Evolutionary conservation across 2,113 vertebrate species (phyloP).

Genomic region (Leptodactylus fuscus): DNA sequence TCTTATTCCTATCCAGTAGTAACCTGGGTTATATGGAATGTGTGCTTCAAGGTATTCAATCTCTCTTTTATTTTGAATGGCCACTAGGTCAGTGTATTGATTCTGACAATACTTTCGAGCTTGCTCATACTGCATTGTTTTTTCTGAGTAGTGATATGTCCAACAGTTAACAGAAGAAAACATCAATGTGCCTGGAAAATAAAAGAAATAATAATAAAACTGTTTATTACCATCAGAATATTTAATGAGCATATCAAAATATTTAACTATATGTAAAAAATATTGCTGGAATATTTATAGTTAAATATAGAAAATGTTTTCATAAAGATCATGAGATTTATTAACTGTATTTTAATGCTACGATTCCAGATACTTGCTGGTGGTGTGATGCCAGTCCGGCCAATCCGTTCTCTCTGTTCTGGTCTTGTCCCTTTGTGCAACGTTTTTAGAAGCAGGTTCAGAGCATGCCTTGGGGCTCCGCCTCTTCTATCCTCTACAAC

Average conservation of each 20-base stretch:
- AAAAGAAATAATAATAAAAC: background rate
- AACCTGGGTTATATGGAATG: conserved; percentile 67
- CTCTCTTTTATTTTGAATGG: conserved; percentile 91
- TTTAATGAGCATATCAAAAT: background rate
- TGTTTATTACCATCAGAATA: background rate
- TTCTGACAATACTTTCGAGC: conserved; percentile 80
- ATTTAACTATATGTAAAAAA: too few species aligned
- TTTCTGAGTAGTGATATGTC: conserved; percentile 77
- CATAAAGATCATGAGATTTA: too few species aligned
- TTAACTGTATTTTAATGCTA: too few species aligned
- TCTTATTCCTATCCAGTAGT: conserved; percentile 96
- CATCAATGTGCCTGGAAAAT: conserved; percentile 68
- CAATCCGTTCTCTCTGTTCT: too few species aligned
- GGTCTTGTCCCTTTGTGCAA: too few species aligned
- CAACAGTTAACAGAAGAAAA: conserved; percentile 75
- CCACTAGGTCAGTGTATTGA: conserved; percentile 87
- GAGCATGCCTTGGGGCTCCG: too few species aligned
- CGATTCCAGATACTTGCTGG: too few species aligned
- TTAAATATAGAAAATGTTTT: too few species aligned
- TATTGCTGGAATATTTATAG: too few species aligned
- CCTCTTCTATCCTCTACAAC: too few species aligned
- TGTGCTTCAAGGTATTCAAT: conserved; percentile 77
- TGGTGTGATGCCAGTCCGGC: too few species aligned
- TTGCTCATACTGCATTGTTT: conserved; percentile 72
- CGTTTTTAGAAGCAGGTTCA: too few species aligned